Percentiles rank a stretch among this genome's conserved stretches.
Evolutionary conservation across 1,140 invertebrate genomes (phyloP).

Genomic region (Macrobrachium nipponense): DNA sequence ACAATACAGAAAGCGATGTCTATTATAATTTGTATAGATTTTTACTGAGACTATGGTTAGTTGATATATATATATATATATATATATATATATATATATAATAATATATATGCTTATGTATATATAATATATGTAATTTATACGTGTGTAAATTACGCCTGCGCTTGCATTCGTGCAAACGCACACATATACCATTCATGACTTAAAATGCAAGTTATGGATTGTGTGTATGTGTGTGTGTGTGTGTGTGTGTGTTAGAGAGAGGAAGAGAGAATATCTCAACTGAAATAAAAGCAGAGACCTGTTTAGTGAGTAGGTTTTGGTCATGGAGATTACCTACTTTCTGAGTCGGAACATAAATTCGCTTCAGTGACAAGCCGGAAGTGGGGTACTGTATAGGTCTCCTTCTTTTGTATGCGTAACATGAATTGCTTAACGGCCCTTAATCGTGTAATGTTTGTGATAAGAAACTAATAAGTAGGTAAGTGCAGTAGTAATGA

Average conservation of each 20-base stretch:
- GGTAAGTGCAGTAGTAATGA: too few species aligned
- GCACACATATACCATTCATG: too few species aligned
- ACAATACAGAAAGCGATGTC: too few species aligned
- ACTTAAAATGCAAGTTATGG: too few species aligned
- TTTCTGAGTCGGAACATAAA: too few species aligned
- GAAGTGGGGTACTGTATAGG: not conserved
- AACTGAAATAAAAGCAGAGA: not conserved
- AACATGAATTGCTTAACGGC: too few species aligned
- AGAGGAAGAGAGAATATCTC: not conserved
- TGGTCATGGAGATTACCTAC: too few species aligned
- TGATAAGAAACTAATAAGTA: too few species aligned
- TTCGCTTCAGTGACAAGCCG: not conserved
- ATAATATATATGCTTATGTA: conserved; percentile 4
- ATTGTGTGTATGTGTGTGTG: not conserved
- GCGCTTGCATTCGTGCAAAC: not conserved
- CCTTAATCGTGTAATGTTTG: too few species aligned
- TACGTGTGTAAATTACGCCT: not conserved
- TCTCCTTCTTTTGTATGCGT: too few species aligned
- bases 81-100: not conserved
- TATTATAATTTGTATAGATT: too few species aligned
- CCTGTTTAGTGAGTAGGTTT: not conserved
- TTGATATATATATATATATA: not conserved
- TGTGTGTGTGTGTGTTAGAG: not conserved
- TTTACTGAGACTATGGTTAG: too few species aligned
- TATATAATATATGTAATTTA: not conserved